Evolutionary conservation across 2,797 vertebrate species (phyloP).

Genomic region (Apogon hyalosoma): DNA sequence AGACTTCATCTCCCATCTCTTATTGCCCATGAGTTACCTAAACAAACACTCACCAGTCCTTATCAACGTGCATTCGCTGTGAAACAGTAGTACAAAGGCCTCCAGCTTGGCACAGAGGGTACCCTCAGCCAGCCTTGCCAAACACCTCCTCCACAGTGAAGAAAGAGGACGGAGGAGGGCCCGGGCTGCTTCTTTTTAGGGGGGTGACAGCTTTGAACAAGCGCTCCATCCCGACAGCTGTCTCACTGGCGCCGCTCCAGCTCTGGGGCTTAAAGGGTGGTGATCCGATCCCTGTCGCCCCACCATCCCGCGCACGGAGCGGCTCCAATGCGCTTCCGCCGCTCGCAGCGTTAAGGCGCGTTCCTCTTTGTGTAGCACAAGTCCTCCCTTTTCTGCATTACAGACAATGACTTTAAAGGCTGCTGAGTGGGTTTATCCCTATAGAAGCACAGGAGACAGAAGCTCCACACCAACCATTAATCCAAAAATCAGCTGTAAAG

Average conservation of each 20-base stretch:
- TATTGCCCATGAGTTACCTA: constrained; percentile 55
- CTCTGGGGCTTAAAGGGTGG: constrained; percentile 88
- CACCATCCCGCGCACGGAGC: constrained; percentile 81
- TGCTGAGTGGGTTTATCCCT: constrained; percentile 1
- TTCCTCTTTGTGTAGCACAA: constrained; percentile 38
- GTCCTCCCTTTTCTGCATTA: constrained; percentile 32
- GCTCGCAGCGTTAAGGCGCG: constrained; percentile 70
- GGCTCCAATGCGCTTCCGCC: constrained; percentile 84
- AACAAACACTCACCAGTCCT: constrained; percentile 75
- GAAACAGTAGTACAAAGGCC: constrained; percentile 75
- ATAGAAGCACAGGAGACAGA: background rate
- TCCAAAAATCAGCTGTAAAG: constrained; percentile 16
- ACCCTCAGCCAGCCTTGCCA: constrained; percentile 71
- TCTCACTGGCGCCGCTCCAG: constrained; percentile 95
- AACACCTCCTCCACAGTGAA: constrained; percentile 74
- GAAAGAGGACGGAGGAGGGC: constrained; percentile 68
- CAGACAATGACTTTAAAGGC: constrained; percentile 13
- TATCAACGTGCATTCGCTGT: constrained; percentile 73
- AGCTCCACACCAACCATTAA: too few species aligned
- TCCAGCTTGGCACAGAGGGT: constrained; percentile 73
- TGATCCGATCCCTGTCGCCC: constrained; percentile 87
- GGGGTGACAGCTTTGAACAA: constrained; percentile 93
- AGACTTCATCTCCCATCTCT: constrained; percentile 51
- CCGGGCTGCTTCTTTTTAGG: constrained; percentile 86
- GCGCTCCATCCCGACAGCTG: constrained; percentile 96